phyloP scores from a whole-genome alignment of 2,797 vertebrate genomes.

The Cossypha polioptera region DNA sequence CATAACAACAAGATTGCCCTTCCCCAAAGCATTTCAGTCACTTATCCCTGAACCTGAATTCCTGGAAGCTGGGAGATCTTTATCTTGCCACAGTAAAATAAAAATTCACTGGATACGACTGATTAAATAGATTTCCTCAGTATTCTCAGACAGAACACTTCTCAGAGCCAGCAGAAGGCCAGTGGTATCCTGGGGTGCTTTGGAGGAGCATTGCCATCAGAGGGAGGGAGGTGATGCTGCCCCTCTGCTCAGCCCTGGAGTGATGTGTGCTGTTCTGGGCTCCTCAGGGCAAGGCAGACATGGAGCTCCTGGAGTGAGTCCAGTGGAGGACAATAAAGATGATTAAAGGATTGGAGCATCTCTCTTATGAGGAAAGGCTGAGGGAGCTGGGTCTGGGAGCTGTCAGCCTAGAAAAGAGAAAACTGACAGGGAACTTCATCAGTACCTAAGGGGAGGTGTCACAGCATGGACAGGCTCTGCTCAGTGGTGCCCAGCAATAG shows the following conservation, averaged over 20 bases:
- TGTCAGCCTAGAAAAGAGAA: fast-evolving
- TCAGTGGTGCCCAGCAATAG: fast-evolving
- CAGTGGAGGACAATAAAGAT: background rate
- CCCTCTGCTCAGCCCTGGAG: background rate
- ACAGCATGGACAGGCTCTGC: background rate
- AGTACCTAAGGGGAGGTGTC: background rate
- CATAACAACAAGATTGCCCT: background rate
- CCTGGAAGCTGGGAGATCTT: background rate
- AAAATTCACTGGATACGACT: background rate
- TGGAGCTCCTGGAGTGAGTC: fast-evolving
- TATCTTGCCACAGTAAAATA: background rate
- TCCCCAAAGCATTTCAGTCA: background rate
- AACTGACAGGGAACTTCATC: background rate
- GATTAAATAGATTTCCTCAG: background rate
- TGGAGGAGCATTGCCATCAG: fast-evolving
- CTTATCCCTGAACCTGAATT: background rate
- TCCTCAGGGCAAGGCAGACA: fast-evolving
- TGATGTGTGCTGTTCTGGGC: background rate
- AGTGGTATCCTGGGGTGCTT: fast-evolving
- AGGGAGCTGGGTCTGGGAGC: background rate
- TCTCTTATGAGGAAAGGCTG: background rate
- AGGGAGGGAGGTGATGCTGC: background rate
- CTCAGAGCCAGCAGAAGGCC: background rate
- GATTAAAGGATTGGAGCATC: background rate
- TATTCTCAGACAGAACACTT: background rate